Base-by-base conservation (phyloP, 2,888 invertebrate species). In the Elegia similella region DNA sequence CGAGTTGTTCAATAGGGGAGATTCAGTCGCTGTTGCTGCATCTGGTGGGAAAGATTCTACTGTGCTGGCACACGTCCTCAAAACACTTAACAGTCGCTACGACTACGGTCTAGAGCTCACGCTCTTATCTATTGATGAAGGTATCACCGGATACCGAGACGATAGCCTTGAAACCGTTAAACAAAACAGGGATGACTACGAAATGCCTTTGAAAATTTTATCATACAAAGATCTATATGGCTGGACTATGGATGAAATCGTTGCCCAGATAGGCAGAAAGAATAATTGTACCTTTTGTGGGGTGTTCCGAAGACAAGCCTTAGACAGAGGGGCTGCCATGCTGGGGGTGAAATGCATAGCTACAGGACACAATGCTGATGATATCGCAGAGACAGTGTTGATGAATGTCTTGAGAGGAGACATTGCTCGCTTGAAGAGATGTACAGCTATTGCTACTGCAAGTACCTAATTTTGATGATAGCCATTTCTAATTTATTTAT, bases 201-300 rank as follows among this genome's bases (percentile, higher is more conserved):
- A 95, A 70, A 95, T 99, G 90, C 96, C 98, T 0, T 88, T 99
- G 43, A 98, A 97, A 91, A 98, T 99, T 61, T 92, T 99, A 7
- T 99, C 99, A 0, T 99, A 99, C 78, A 96, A 98, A 89, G 98
- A 99, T 70, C 90, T 99, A 5, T 99, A 99, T 90, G 99, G 99
- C 0, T 99, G 99, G 99, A 99, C 99, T 3, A 99, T 99, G 98
- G 99, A 99, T 90, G 96, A 96, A 73, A 99, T 99, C 81, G 99
- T 99, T 0, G 93, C 93, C 46, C 95, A 96, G 83, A 96, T 96
- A 73, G 93, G 93, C 0, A 94, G 96, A 56, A 98, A 97, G 78
- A 99, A 98, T 84, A 99, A 99, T 85, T 99, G 99, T 67, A 98
- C 98, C 7, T 98, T 98, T 80, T 98, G 98, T 91, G 98, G 98